Evolutionary conservation across 2,797 vertebrate species (phyloP).

Genomic region (Xerus rutilus): DNA sequence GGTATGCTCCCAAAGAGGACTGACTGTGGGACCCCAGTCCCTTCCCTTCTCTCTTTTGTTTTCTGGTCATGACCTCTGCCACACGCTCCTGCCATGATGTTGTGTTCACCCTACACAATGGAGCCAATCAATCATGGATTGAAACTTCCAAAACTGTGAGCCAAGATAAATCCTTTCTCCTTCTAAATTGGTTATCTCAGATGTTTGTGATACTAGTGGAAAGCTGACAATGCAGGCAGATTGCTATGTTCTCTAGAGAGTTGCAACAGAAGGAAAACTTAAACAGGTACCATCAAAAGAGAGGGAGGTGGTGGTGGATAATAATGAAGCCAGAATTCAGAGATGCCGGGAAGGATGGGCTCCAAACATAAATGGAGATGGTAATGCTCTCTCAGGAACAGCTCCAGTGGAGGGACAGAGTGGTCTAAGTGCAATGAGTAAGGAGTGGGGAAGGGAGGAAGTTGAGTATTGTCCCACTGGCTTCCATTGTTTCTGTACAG

Average conservation of each 20-base stretch:
- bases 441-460: not conserved
- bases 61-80: not conserved
- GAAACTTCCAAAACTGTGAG: not conserved
- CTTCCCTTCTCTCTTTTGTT: not conserved
- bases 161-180: not conserved
- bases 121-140: not conserved
- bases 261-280: not conserved
- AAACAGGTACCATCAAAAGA: not conserved
- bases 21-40: not conserved
- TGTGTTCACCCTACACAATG: not conserved
- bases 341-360: not conserved
- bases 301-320: not conserved
- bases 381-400: not conserved
- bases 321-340: not conserved
- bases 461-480: not conserved
- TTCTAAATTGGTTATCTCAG: not conserved
- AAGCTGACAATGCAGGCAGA: not conserved
- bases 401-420: not conserved
- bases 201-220: not conserved
- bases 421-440: not conserved
- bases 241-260: not conserved
- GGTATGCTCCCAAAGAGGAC: not conserved
- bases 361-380: not conserved
- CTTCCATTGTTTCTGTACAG: not conserved
- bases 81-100: not conserved